phyloP scores from a whole-genome alignment of 2,797 vertebrate species.

The Sebastes vulpes region DNA sequence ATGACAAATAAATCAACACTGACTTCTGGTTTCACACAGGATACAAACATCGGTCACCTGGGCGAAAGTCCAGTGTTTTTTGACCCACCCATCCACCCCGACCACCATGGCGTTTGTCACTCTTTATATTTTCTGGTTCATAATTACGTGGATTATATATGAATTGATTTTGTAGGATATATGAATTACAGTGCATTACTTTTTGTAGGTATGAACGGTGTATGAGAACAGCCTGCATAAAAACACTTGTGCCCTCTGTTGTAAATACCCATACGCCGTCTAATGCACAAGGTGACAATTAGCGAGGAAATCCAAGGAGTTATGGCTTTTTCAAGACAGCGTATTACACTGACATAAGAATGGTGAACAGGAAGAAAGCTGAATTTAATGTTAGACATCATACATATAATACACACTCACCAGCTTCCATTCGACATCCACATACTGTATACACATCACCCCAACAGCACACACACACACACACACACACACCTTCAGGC shows the following conservation, averaged over 20 bases:
- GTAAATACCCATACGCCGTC: not conserved
- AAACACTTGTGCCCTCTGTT: not conserved
- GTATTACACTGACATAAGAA: not conserved
- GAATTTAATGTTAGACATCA: constrained; percentile 33
- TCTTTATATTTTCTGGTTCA: too few relatives aligned
- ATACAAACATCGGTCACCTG: not conserved
- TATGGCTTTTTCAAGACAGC: not conserved
- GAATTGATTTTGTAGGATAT: too few relatives aligned
- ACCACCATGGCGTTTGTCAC: too few relatives aligned
- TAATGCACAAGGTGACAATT: not conserved
- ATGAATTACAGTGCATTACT: not conserved
- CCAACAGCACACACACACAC: constrained; percentile 19
- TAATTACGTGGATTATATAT: too few relatives aligned
- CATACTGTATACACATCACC: constrained; percentile 12
- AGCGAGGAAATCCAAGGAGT: not conserved
- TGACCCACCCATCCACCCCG: too few relatives aligned
- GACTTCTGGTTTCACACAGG: not conserved
- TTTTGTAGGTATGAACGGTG: not conserved
- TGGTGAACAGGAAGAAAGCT: not conserved
- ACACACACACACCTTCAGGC: constrained; percentile 73
- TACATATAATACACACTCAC: constrained; percentile 14
- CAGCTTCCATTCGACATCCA: constrained; percentile 16
- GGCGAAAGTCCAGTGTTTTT: not conserved
- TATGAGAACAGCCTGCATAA: not conserved
- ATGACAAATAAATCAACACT: not conserved